Percentiles rank a stretch among this genome's conserved stretches.
phyloP scores from a whole-genome alignment of 2,888 invertebrate species.

The Oeneis ivallda region DNA sequence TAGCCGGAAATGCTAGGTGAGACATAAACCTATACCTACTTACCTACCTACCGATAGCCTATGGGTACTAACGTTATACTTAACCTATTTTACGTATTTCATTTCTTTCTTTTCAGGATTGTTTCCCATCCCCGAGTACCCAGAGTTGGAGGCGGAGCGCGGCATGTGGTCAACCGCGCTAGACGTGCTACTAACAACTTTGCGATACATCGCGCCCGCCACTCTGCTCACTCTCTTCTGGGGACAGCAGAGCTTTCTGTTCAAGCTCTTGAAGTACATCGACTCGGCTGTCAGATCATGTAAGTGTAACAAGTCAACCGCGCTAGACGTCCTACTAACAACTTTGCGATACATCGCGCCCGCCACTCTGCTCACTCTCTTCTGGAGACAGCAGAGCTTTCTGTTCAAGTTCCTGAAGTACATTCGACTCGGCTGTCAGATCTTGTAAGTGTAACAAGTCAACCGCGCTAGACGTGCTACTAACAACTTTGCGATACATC shows the following conservation, averaged over 20 bases:
- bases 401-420: conserved; percentile 76
- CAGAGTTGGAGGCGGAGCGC: conserved; percentile 64
- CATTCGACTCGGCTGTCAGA: conserved; percentile 78
- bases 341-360: conserved; percentile 81
- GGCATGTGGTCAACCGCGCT: conserved; percentile 78
- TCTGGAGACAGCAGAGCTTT: conserved; percentile 81
- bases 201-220: conserved; percentile 81
- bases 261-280: conserved; percentile 75
- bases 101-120: conserved; percentile 59
- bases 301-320: conserved; percentile 78
- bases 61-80: background rate
- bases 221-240: conserved; percentile 80
- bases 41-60: too few species aligned
- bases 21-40: too few species aligned
- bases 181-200: conserved; percentile 71
- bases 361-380: conserved; percentile 77
- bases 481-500: conserved; percentile 79
- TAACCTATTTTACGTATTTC: too few species aligned
- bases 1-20: too few species aligned
- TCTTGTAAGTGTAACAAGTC: conserved; percentile 82
- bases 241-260: conserved; percentile 79
- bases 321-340: conserved; percentile 69
- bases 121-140: conserved; percentile 75
- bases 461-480: conserved; percentile 65
- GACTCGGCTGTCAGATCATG: conserved; percentile 80